A percentile compares a stretch with the other conserved stretches of the same genome.
Evolutionary conservation across 2,113 vertebrate genomes (phyloP).

Genomic region (Chaetorhynchus papuensis): DNA sequence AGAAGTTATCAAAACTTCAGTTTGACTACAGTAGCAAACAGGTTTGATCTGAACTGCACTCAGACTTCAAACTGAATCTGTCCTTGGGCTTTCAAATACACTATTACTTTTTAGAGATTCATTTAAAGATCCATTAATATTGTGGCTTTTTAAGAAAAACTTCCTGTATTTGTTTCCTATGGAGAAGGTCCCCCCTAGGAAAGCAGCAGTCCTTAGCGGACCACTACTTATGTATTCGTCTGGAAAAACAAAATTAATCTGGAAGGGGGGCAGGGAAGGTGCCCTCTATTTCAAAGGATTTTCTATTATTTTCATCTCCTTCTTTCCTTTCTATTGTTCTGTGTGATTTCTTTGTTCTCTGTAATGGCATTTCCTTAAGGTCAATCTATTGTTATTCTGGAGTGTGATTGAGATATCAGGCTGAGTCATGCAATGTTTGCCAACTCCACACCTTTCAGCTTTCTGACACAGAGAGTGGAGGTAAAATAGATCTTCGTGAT

Average conservation of each 20-base stretch:
- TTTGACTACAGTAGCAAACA: not conserved
- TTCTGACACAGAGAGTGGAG: not conserved
- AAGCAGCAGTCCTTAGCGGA: not conserved
- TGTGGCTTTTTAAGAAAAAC: not conserved
- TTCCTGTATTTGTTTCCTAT: not conserved
- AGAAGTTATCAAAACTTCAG: not conserved
- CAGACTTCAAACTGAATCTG: not conserved
- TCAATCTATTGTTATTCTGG: slow-evolving; percentile 16
- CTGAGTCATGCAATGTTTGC: slow-evolving; percentile 30
- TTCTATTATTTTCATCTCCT: not conserved
- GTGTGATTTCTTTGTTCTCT: not conserved
- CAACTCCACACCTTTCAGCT: slow-evolving; percentile 39
- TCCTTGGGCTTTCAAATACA: not conserved
- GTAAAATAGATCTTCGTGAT: not conserved
- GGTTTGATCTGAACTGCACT: not conserved
- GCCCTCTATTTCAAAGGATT: not conserved
- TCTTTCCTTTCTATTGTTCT: not conserved
- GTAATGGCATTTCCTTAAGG: not conserved
- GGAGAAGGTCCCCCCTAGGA: not conserved
- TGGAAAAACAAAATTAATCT: not conserved
- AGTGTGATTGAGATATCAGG: not conserved
- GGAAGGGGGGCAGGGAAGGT: not conserved
- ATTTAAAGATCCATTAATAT: not conserved
- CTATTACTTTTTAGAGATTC: not conserved
- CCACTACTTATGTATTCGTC: fast-evolving